Evolutionary conservation across 2,888 invertebrate species (phyloP).

Genomic region (Rhingia rostrata): DNA sequence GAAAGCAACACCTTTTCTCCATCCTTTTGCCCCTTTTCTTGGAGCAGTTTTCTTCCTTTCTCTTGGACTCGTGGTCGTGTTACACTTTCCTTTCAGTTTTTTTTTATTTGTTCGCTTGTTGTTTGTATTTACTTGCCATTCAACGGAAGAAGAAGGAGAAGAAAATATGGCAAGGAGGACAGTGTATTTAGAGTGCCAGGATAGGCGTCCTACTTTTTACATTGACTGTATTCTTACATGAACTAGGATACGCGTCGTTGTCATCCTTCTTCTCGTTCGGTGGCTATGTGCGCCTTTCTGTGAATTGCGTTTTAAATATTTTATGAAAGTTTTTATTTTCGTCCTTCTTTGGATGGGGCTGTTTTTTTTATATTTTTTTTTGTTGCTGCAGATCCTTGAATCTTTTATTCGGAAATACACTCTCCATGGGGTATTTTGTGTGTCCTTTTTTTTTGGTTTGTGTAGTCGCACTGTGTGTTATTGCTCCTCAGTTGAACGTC

Average conservation of each 20-base stretch:
- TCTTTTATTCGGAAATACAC: slow-evolving; percentile 39
- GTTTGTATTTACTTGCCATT: slow-evolving; percentile 55
- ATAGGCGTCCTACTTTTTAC: slow-evolving; percentile 67
- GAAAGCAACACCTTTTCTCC: neutral
- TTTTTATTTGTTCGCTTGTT: slow-evolving; percentile 17
- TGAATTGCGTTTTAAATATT: slow-evolving; percentile 73
- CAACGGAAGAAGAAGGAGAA: neutral
- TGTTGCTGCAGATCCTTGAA: slow-evolving; percentile 36
- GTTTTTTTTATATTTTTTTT: slow-evolving; percentile 19
- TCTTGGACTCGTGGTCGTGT: slow-evolving; percentile 5
- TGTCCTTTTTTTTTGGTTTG: slow-evolving; percentile 35
- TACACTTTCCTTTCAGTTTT: slow-evolving; percentile 19
- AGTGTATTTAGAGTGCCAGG: slow-evolving; percentile 49
- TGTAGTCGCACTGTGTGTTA: slow-evolving; percentile 56
- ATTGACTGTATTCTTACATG: slow-evolving; percentile 36
- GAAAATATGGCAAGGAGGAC: slow-evolving; percentile 38
- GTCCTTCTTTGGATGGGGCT: slow-evolving; percentile 30
- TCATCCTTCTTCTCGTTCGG: slow-evolving; percentile 22
- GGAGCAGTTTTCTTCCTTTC: neutral
- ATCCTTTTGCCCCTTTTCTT: slow-evolving; percentile 17
- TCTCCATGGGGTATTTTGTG: slow-evolving; percentile 28
- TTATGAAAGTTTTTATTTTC: slow-evolving; percentile 66
- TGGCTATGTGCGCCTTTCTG: neutral
- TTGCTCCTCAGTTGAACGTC: slow-evolving; percentile 51
- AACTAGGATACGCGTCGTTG: slow-evolving; percentile 58